phyloP scores from a whole-genome alignment of 2,797 vertebrate species.

The Chiloscyllium punctatum region DNA sequence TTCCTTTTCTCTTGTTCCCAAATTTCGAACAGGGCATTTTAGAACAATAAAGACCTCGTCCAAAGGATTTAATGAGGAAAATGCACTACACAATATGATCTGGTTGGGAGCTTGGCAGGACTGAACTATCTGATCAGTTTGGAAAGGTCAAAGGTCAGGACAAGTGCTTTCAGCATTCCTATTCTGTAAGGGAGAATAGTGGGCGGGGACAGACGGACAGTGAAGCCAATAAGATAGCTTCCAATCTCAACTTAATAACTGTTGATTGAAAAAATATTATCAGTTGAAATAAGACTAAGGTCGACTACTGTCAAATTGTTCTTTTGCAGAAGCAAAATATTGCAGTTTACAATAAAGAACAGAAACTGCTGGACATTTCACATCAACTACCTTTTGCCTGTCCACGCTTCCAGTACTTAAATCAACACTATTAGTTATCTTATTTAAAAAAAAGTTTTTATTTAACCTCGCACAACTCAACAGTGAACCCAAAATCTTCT shows the following conservation, averaged over 20 bases:
- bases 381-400: background rate
- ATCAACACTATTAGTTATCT: background rate
- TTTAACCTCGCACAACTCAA: background rate
- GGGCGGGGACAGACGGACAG: too few relatives aligned
- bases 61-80: background rate
- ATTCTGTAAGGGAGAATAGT: background rate
- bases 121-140: background rate
- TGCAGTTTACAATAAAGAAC: background rate
- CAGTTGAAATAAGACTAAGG: background rate
- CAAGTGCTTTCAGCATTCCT: background rate
- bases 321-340: background rate
- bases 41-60: background rate
- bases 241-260: background rate
- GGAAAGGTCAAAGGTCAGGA: background rate
- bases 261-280: background rate
- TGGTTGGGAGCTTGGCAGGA: background rate
- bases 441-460: too few relatives aligned
- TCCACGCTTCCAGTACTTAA: background rate
- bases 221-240: background rate
- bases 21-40: background rate
- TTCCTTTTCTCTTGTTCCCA: background rate
- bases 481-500: background rate
- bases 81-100: background rate
- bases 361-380: background rate
- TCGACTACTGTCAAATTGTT: background rate